These are phyloP conservation scores for Panulirus ornatus DNA, from an alignment of 1,140 invertebrate genomes.

Conservation along the genomic window DNA sequence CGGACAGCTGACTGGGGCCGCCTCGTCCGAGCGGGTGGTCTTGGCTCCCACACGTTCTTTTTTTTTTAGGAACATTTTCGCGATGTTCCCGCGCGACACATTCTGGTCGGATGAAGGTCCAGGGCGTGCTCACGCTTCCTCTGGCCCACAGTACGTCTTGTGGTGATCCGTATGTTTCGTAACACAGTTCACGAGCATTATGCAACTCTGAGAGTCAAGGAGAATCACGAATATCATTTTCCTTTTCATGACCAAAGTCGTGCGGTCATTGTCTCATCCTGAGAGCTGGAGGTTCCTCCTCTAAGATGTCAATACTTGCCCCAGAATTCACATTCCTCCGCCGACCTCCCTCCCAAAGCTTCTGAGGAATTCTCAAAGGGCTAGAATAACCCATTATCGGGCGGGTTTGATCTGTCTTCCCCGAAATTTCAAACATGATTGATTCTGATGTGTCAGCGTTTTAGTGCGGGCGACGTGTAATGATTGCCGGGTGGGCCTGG, in stretches of 20 bases:
- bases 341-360: neutral
- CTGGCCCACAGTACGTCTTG: neutral
- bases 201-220: no score
- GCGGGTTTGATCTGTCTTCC: conserved; percentile 43
- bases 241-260: no score
- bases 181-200: no score
- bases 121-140: neutral
- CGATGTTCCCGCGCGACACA: conserved; percentile 6
- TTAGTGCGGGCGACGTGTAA: conserved; percentile 41
- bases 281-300: no score
- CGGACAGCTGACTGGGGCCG: conserved; percentile 48
- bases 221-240: no score
- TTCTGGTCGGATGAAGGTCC: no score
- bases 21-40: conserved; percentile 52
- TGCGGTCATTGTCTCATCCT: no score
- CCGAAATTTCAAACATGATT: conserved; percentile 60
- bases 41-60: neutral
- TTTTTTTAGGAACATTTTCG: conserved; percentile 30
- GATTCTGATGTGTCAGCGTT: conserved; percentile 65
- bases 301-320: neutral
- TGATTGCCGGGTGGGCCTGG: conserved; percentile 1
- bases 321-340: neutral
- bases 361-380: neutral
- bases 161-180: no score
- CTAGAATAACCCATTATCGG: conserved; percentile 21